Percentiles rank a stretch among this genome's conserved stretches.
phyloP scores from a whole-genome alignment of 1,140 invertebrate species.

The Macrobrachium rosenbergii region DNA sequence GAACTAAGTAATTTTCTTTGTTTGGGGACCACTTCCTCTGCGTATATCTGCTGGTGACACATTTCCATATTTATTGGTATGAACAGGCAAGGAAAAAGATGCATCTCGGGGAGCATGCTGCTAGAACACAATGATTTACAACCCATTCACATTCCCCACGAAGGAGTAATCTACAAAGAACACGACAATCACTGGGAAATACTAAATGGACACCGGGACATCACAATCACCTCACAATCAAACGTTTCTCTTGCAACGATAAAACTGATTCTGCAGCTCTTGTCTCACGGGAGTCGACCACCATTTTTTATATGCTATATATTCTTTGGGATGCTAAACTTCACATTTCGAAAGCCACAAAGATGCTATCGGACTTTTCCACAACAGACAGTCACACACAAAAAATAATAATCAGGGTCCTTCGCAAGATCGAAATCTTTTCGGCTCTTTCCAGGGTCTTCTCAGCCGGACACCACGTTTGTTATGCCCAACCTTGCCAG shows the following conservation, averaged over 20 bases:
- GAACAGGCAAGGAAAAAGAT: background rate
- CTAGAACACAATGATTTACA: too few relatives aligned
- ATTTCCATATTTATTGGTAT: too few relatives aligned
- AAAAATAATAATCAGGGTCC: background rate
- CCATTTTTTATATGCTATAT: background rate
- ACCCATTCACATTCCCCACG: too few relatives aligned
- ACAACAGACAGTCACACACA: background rate
- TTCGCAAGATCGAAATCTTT: background rate
- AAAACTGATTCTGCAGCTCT: background rate
- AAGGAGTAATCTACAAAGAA: background rate
- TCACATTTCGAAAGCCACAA: background rate
- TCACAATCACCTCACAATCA: conserved; percentile 15
- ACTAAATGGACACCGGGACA: too few relatives aligned
- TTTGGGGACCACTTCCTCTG: background rate
- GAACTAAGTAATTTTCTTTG: background rate
- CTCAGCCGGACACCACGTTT: conserved; percentile 36
- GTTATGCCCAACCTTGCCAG: conserved; percentile 57
- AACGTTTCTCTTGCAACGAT: conserved; percentile 50
- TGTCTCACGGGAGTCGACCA: background rate
- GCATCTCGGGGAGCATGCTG: background rate
- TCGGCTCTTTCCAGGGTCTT: background rate
- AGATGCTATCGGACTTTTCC: background rate
- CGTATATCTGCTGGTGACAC: background rate
- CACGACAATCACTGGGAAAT: too few relatives aligned
- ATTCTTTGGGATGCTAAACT: too few relatives aligned